These are phyloP conservation scores for Neomorphus geoffroyi DNA, from an alignment of 2,797 vertebrate genomes.

Conservation along the genomic window DNA sequence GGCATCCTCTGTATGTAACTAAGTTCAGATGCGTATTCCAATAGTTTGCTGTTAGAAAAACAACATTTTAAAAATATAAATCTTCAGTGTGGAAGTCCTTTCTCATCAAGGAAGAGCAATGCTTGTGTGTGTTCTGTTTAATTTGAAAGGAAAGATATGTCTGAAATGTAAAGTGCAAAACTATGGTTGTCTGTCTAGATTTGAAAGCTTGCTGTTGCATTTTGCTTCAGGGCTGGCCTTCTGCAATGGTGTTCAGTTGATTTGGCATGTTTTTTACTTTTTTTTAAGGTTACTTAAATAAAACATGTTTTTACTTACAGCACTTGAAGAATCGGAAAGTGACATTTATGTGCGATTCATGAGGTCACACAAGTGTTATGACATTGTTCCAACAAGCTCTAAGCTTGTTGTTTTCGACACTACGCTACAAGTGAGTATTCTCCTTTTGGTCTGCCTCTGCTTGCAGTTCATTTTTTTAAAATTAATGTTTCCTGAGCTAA, in stretches of 20 bases:
- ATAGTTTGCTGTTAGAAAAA: neutral
- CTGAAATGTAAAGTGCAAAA: neutral
- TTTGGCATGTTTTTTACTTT: neutral
- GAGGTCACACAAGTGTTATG: constrained; percentile 96
- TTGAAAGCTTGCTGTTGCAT: neutral
- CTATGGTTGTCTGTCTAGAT: neutral
- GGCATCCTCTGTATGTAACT: neutral
- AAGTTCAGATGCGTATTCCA: neutral
- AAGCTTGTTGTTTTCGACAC: constrained; percentile 98
- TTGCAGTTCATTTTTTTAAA: neutral
- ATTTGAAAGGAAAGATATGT: neutral
- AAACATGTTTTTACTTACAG: constrained; percentile 73
- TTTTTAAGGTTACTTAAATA: constrained; percentile 18
- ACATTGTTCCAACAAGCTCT: constrained; percentile 95
- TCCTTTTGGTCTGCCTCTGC: neutral
- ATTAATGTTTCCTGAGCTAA: neutral
- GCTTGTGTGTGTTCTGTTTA: neutral
- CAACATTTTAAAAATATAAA: neutral
- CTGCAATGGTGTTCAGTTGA: neutral
- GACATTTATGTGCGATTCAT: constrained; percentile 97
- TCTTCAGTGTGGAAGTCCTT: neutral
- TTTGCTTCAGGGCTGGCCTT: neutral
- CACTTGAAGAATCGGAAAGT: constrained; percentile 89
- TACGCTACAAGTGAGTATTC: constrained; percentile 90
- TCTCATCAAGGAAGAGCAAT: neutral